phyloP scores from a whole-genome alignment of 2,797 vertebrate species.

The Rhinella marina region DNA sequence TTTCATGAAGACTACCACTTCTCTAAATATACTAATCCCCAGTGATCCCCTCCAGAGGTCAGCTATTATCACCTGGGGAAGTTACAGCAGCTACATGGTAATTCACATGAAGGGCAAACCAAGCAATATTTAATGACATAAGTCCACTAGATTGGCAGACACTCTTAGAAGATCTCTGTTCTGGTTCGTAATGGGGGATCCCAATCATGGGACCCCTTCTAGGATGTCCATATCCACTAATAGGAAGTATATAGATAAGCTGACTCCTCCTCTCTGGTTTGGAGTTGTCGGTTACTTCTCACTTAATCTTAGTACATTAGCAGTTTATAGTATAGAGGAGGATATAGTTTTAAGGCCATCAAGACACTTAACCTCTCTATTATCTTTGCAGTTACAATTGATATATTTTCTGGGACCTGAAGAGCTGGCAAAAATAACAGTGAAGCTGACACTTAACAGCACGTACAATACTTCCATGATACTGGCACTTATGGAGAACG shows the following conservation, averaged over 20 bases:
- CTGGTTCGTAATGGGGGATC: neutral
- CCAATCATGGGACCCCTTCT: neutral
- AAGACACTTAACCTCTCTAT: neutral
- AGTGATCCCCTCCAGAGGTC: no score
- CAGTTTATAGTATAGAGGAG: neutral
- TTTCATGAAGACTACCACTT: no score
- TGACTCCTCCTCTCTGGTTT: neutral
- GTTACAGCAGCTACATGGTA: no score
- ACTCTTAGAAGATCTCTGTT: neutral
- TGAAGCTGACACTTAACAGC: constrained; percentile 46
- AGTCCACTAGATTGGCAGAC: neutral
- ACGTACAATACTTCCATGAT: constrained; percentile 27
- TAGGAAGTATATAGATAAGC: neutral
- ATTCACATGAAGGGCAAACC: neutral
- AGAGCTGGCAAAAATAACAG: constrained; percentile 45
- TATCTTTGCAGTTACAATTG: neutral
- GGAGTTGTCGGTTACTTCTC: neutral
- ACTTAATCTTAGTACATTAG: neutral
- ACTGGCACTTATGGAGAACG: constrained; percentile 13
- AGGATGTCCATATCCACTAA: neutral
- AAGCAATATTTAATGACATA: no score
- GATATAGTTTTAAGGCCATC: neutral
- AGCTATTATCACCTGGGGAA: no score
- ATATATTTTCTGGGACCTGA: constrained; percentile 8
- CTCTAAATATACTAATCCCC: no score